Percentiles rank a stretch among this genome's conserved stretches.
Evolutionary conservation across 2,797 vertebrate species (phyloP).

Genomic region (Gymnothorax reevesii): DNA sequence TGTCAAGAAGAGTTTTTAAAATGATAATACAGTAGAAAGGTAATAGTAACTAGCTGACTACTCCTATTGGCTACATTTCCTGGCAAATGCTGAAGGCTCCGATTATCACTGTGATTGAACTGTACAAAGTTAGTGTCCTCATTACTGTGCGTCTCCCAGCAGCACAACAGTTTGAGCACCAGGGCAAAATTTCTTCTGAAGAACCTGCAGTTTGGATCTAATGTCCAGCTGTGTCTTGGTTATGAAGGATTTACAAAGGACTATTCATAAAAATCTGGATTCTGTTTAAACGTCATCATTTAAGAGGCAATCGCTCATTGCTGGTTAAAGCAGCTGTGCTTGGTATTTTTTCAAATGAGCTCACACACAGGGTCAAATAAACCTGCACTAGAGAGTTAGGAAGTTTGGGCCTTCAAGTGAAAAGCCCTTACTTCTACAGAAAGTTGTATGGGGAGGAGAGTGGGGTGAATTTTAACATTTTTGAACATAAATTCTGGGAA

Average conservation of each 20-base stretch:
- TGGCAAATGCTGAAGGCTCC: neutral
- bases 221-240: neutral
- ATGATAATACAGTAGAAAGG: neutral
- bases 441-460: neutral
- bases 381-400: neutral
- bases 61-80: neutral
- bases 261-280: neutral
- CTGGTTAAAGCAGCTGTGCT: neutral
- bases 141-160: neutral
- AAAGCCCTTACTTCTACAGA: neutral
- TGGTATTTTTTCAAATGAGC: neutral
- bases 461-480: neutral
- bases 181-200: neutral
- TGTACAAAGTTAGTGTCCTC: neutral
- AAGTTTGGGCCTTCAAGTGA: neutral
- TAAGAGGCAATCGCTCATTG: neutral
- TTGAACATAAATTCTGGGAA: neutral
- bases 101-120: neutral
- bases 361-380: neutral
- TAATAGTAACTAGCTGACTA: neutral
- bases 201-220: neutral
- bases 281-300: no score
- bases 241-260: neutral
- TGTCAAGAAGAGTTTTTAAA: neutral
- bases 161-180: neutral